Evolutionary conservation across 2,113 vertebrate species (phyloP).

Genomic region (Pluvialis apricaria): DNA sequence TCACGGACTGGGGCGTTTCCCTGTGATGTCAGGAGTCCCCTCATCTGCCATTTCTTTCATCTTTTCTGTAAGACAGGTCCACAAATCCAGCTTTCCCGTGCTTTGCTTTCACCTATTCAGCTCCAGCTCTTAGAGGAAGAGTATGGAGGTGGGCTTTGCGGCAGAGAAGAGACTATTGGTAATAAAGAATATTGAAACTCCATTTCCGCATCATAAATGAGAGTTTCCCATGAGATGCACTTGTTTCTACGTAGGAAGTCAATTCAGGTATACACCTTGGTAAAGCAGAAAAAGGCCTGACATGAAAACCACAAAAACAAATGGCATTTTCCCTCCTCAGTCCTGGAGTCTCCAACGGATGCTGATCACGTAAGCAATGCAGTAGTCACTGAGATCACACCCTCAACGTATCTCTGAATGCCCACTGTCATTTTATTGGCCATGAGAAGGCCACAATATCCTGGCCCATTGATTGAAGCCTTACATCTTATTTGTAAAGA

Average conservation of each 20-base stretch:
- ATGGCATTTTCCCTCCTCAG: background rate
- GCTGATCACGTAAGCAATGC: background rate
- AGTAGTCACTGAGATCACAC: background rate
- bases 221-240: background rate
- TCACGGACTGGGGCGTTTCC: background rate
- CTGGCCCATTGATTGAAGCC: background rate
- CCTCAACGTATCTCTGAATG: background rate
- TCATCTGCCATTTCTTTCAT: background rate
- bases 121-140: background rate
- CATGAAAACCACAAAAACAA: background rate
- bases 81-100: background rate
- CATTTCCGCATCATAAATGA: background rate
- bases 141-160: background rate
- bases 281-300: background rate
- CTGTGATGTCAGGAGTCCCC: background rate
- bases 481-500: background rate
- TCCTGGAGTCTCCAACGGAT: background rate
- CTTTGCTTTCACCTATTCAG: background rate
- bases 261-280: background rate
- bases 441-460: background rate
- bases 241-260: background rate
- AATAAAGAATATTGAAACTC: background rate
- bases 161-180: background rate
- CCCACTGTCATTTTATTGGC: background rate
- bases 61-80: background rate